These are phyloP conservation scores for Teleiodes luculella DNA, from an alignment of 2,888 invertebrate genomes.

Conservation along the genomic window DNA sequence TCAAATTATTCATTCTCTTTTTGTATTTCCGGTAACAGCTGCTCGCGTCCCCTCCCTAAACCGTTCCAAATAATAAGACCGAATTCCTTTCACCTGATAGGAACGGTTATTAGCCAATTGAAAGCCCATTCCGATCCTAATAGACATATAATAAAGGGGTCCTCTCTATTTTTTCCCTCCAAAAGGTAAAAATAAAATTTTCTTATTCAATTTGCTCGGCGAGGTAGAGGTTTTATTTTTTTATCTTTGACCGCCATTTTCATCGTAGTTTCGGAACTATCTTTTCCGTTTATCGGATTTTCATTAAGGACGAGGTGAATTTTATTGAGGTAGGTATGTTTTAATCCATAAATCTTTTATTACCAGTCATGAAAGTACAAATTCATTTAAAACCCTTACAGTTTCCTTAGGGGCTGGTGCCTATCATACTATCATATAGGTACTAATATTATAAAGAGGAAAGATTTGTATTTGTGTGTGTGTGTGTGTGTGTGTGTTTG, in stretches of 20 bases:
- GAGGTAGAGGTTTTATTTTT: constrained; percentile 26
- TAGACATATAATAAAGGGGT: constrained; percentile 74
- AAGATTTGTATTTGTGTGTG: too few relatives aligned
- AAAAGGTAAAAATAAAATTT: constrained; percentile 62
- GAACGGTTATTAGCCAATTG: constrained; percentile 77
- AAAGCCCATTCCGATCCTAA: constrained; percentile 73
- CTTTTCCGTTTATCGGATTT: constrained; percentile 7
- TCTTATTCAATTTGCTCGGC: constrained; percentile 66
- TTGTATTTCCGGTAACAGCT: background rate
- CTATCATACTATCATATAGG: too few relatives aligned
- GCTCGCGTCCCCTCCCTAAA: constrained; percentile 35
- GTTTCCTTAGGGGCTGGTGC: too few relatives aligned
- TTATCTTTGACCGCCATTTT: constrained; percentile 31
- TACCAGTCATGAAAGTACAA: too few relatives aligned
- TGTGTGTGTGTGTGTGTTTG: too few relatives aligned
- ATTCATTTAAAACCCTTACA: too few relatives aligned
- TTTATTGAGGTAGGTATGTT: background rate
- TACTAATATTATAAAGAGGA: too few relatives aligned
- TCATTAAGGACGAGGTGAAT: background rate
- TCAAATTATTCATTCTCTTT: constrained; percentile 4
- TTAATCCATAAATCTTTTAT: background rate
- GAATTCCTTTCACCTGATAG: constrained; percentile 78
- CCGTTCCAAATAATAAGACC: constrained; percentile 52
- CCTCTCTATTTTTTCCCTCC: constrained; percentile 61
- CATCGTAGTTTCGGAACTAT: constrained; percentile 11